Base-by-base conservation (phyloP, 2,888 invertebrate species). In the Vandiemenella viatica region DNA sequence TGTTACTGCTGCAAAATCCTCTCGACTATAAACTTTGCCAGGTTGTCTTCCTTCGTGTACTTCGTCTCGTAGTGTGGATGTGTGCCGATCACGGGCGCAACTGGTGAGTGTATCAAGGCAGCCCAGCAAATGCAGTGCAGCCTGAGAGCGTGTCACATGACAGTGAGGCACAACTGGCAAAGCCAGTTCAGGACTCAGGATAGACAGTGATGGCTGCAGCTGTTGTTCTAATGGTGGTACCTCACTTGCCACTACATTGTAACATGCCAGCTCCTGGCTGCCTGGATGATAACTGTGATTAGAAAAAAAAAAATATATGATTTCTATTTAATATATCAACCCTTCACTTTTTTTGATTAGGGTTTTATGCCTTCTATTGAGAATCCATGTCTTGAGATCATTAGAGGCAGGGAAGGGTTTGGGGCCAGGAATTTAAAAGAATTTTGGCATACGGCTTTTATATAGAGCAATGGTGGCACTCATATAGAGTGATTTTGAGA, bases 31-130 rank as follows among this genome's bases (percentile, higher is more conserved):
- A 45, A 77, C 72, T 62, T 80, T 80, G 20, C 72, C 71, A 3
- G 71, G 65, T 48, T 70, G 70, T 50, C 70, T 64, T 37, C 68
- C 70, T 32, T 74, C 72, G 6, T 8, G 3, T 5, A 68, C 67
- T 53, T 73, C 73, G 56, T 75, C 74, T 46, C 67, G 66, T 8
- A 70, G 65, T 13, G 13, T 21, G 3, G n/a, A 10, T 17, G 67
- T 64, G 42, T 75, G 65, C 55, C 71, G 73, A 50, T 79, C 73
- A 59, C 84, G 81, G 61, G 88, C 82, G 0, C 86, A 85, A 46
- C 82, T 79, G 0, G 86, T 87, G 23, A 93, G 70, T 0, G 91
- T 89, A 63, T 95, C 93, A 60, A 95, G 71, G 62, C 89, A 90
- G 4, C 88, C 89, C 45, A 95, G 67, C 46, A 95, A 71, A 71